Conservation (phyloP, 2,113 vertebrate species). For the Fulmarus glacialis region DNA sequence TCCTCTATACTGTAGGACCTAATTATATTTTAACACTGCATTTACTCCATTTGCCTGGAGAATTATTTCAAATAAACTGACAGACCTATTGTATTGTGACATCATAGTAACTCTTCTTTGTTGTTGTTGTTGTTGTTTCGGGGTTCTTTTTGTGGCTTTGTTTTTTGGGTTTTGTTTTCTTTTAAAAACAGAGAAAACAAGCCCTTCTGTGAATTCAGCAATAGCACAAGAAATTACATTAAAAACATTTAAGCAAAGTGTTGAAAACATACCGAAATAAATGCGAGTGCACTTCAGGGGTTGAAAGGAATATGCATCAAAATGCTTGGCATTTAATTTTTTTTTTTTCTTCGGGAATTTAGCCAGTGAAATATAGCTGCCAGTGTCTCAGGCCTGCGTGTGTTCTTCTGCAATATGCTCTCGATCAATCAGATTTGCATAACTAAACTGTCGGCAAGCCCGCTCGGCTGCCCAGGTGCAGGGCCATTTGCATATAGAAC, state of each 20-base stretch:
- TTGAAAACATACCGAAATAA: conserved; percentile 74
- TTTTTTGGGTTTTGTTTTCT: background rate
- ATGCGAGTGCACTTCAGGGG: conserved; percentile 68
- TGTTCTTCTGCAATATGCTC: conserved; percentile 94
- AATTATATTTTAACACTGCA: conserved; percentile 80
- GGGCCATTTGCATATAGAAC: conserved; percentile 99
- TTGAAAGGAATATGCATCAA: conserved; percentile 81
- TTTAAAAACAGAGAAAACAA: conserved; percentile 55
- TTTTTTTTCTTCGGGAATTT: conserved; percentile 84
- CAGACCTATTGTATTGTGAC: conserved; percentile 74
- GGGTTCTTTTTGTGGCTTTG: background rate
- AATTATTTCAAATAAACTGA: conserved; percentile 75
- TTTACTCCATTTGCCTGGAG: conserved; percentile 69
- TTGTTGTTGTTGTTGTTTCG: background rate
- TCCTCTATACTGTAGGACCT: conserved; percentile 68
- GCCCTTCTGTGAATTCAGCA: conserved; percentile 75
- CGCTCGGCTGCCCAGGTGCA: conserved; percentile 98
- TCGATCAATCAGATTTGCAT: conserved; percentile 99
- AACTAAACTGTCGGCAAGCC: conserved; percentile 98
- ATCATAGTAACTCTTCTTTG: conserved; percentile 58
- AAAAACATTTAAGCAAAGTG: conserved; percentile 72
- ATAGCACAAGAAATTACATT: conserved; percentile 72
- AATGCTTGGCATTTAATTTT: conserved; percentile 81
- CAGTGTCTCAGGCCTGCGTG: conserved; percentile 83
- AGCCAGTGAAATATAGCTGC: conserved; percentile 93